Evolutionary conservation across 1,140 invertebrate genomes (phyloP).

Genomic region (Kradibia gibbosae): DNA sequence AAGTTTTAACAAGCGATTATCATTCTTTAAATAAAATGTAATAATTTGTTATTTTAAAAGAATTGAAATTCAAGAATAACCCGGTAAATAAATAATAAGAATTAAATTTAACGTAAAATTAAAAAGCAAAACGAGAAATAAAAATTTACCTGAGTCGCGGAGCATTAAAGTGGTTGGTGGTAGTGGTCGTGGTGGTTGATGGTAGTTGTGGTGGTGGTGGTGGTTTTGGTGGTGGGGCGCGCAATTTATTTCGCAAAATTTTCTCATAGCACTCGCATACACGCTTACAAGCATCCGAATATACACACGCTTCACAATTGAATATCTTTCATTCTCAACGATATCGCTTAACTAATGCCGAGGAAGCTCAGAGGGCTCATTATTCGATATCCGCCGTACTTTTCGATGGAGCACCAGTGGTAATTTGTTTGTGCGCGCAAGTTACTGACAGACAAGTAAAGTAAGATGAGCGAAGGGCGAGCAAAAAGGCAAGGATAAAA

Average conservation of each 20-base stretch:
- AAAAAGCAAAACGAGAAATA: slow-evolving; percentile 45
- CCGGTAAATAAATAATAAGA: slow-evolving; percentile 1
- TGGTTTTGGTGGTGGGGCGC: slow-evolving; percentile 58
- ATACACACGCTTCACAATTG: no score
- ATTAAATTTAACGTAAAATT: slow-evolving; percentile 44
- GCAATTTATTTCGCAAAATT: slow-evolving; percentile 20
- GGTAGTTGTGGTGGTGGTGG: slow-evolving; percentile 61
- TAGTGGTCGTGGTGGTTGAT: slow-evolving; percentile 54
- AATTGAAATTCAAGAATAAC: slow-evolving; percentile 35
- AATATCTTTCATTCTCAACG: slow-evolving; percentile 22
- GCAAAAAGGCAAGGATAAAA: no score
- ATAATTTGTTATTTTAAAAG: background rate
- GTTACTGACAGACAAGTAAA: background rate
- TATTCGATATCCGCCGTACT: background rate
- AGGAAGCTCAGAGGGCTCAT: background rate
- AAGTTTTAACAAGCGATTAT: no score
- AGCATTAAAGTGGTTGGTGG: slow-evolving; percentile 63
- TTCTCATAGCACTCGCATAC: background rate
- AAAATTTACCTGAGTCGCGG: slow-evolving; percentile 70
- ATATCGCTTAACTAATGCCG: background rate
- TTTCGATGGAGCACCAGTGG: background rate
- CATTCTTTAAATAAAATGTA: background rate
- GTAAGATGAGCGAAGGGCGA: no score
- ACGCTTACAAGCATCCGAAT: background rate
- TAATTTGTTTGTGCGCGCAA: background rate